Conservation (phyloP, 2,888 invertebrate genomes). For the Griposia aprilina region DNA sequence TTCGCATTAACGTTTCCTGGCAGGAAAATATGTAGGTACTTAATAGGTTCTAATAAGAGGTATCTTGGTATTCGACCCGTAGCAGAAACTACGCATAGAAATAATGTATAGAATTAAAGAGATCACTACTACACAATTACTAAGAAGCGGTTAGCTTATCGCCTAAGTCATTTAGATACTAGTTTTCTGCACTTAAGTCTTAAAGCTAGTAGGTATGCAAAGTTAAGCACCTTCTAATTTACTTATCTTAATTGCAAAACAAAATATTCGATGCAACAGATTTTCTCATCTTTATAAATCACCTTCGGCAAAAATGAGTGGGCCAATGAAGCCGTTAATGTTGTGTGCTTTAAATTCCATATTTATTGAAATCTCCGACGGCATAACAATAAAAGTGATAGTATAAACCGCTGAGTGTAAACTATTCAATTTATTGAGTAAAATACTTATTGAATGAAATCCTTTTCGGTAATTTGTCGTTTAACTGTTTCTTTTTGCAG, state of each 20-base stretch:
- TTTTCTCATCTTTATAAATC: background rate
- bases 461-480: constrained; percentile 30
- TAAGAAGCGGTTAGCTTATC: constrained; percentile 40
- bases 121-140: constrained; percentile 26
- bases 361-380: constrained; percentile 25
- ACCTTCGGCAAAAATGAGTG: background rate
- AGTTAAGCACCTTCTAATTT: background rate
- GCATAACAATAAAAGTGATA: constrained; percentile 34
- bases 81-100: constrained; percentile 13
- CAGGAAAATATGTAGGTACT: constrained; percentile 41
- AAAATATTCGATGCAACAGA: background rate
- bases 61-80: background rate
- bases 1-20: constrained; percentile 38
- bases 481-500: constrained; percentile 12
- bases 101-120: constrained; percentile 51
- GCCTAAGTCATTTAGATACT: constrained; percentile 27
- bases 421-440: constrained; percentile 37
- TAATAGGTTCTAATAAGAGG: constrained; percentile 50
- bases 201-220: background rate
- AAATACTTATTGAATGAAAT: constrained; percentile 18
- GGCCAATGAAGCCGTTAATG: background rate
- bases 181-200: constrained; percentile 24
- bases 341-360: constrained; percentile 27
- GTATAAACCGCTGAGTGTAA: constrained; percentile 15
- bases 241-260: background rate